Percentiles rank a stretch among this genome's conserved stretches.
Conservation (phyloP, 2,113 vertebrate genomes). For the Gallinago jamesoni region DNA sequence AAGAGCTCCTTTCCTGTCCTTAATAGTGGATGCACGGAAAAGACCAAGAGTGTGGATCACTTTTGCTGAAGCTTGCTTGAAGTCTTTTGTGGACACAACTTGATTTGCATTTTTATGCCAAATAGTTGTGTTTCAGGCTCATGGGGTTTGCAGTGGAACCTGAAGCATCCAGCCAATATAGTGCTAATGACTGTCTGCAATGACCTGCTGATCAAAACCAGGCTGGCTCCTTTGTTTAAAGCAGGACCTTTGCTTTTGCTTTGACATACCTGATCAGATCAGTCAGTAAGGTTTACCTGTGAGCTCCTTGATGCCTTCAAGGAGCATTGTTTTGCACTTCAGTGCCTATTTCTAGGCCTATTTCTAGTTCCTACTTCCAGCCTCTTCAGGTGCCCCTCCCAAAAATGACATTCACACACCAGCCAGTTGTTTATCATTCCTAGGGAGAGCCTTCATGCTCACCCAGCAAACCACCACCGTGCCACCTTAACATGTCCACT, state of each 20-base stretch:
- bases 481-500: background rate
- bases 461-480: accelerated
- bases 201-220: background rate
- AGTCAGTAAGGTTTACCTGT: background rate
- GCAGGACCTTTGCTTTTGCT: background rate
- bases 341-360: background rate
- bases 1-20: background rate
- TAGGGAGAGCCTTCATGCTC: background rate
- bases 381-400: background rate
- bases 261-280: background rate
- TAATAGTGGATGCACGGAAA: background rate
- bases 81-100: background rate
- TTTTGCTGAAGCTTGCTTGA: background rate
- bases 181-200: background rate
- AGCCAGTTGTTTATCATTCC: background rate
- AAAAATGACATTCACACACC: background rate
- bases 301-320: background rate
- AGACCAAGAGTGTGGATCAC: background rate
- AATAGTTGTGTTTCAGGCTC: background rate
- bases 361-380: background rate
- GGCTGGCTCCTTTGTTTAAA: background rate
- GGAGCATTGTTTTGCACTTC: background rate
- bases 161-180: background rate
- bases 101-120: background rate
- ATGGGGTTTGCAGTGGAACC: background rate